Conservation (phyloP, 1,140 invertebrate genomes). For the Drosophila mojavensis region DNA sequence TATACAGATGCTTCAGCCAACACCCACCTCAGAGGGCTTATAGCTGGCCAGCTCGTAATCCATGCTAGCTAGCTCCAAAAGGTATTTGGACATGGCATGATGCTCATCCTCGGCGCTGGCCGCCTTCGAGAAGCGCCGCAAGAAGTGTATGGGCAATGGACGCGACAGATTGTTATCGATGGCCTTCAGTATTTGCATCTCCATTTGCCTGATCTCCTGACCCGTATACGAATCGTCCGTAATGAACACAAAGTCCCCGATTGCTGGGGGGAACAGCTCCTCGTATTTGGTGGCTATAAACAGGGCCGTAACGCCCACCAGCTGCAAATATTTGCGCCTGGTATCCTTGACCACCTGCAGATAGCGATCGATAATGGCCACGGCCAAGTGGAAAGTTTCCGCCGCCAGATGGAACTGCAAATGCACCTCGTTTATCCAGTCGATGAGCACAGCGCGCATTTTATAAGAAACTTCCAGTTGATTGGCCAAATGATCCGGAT, state of each 20-base stretch:
- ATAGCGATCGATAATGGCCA: conserved; percentile 95
- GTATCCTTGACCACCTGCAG: conserved; percentile 89
- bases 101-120: conserved; percentile 88
- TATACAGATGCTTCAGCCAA: too few relatives aligned
- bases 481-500: conserved; percentile 86
- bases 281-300: conserved; percentile 98
- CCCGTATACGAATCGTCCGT: conserved; percentile 95
- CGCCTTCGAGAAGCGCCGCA: conserved; percentile 89
- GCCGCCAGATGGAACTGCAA: conserved; percentile 93
- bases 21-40: conserved; percentile 88
- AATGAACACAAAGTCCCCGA: conserved; percentile 96
- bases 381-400: conserved; percentile 95
- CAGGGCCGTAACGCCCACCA: conserved; percentile 96
- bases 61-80: conserved; percentile 93
- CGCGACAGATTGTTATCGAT: conserved; percentile 93
- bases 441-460: conserved; percentile 95
- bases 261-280: conserved; percentile 95
- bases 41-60: conserved; percentile 93
- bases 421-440: conserved; percentile 98
- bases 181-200: conserved; percentile 90
- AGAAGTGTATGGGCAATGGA: conserved; percentile 94
- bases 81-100: conserved; percentile 96
- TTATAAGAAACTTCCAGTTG: conserved; percentile 87
- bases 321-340: conserved; percentile 89
- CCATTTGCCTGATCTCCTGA: conserved; percentile 93